phyloP scores from a whole-genome alignment of 2,888 invertebrate genomes.

The Tetranychus truncatus region DNA sequence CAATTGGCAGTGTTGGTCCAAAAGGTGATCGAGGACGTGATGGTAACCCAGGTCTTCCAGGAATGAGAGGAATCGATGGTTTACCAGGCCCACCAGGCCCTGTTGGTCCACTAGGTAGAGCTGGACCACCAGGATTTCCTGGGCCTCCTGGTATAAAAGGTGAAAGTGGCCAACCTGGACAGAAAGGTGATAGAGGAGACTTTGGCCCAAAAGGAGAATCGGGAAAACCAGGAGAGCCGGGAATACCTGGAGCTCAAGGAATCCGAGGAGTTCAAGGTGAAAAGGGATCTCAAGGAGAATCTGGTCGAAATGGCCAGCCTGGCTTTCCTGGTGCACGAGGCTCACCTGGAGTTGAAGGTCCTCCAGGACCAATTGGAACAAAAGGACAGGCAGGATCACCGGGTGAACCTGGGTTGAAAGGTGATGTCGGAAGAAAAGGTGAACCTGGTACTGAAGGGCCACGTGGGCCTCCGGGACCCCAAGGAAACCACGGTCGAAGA shows the following conservation, averaged over 20 bases:
- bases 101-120: constrained; percentile 51
- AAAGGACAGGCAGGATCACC: background rate
- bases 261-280: constrained; percentile 29
- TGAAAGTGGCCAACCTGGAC: constrained; percentile 31
- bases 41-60: constrained; percentile 54
- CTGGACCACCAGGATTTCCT: constrained; percentile 64
- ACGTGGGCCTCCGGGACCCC: background rate
- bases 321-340: constrained; percentile 42
- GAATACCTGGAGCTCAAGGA: constrained; percentile 63
- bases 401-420: constrained; percentile 45
- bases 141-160: constrained; percentile 59
- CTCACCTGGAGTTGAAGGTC: constrained; percentile 38
- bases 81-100: constrained; percentile 52
- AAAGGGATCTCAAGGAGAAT: constrained; percentile 42
- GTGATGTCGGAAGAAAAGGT: constrained; percentile 57
- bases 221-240: constrained; percentile 58
- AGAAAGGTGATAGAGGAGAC: constrained; percentile 41
- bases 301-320: constrained; percentile 62
- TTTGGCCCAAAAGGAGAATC: constrained; percentile 52
- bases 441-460: background rate
- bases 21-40: constrained; percentile 68
- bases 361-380: background rate
- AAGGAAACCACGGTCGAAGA: constrained; percentile 52
- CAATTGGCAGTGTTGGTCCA: constrained; percentile 38
- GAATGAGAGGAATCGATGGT: constrained; percentile 53